Conservation (phyloP, 2,888 invertebrate genomes). For the Spatulosminthurus flaviceps region DNA sequence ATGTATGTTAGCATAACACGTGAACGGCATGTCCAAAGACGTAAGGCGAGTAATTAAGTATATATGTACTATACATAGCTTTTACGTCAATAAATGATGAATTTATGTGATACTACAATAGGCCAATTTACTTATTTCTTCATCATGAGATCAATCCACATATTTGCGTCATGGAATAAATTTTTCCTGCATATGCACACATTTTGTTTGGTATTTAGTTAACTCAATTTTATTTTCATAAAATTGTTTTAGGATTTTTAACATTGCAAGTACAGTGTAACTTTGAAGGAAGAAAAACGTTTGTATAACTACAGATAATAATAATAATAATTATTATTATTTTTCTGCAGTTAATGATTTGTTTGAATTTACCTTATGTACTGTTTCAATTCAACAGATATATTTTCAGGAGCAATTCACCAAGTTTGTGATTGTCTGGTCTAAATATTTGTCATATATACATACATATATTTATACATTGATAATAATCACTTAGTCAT, state of each 20-base stretch:
- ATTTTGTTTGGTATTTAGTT: too few species aligned
- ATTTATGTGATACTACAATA: conserved; percentile 29
- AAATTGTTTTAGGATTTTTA: background rate
- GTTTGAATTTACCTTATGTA: background rate
- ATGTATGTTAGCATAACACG: background rate
- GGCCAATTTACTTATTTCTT: too few species aligned
- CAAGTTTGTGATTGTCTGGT: background rate
- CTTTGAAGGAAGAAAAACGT: too few species aligned
- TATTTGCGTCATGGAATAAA: too few species aligned
- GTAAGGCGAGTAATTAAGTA: background rate
- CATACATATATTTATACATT: too few species aligned
- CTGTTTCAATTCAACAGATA: background rate
- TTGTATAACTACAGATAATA: too few species aligned
- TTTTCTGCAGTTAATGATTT: too few species aligned
- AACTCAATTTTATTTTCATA: too few species aligned
- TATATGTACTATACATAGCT: conserved; percentile 10
- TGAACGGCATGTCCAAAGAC: conserved; percentile 4
- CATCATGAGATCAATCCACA: too few species aligned
- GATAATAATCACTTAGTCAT: background rate
- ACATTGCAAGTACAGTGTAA: background rate
- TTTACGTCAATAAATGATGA: conserved; percentile 24
- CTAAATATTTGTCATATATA: background rate
- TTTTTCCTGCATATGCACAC: too few species aligned
- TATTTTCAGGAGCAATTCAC: background rate
- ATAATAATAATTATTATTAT: too few species aligned